Base-by-base conservation (phyloP, 2,113 vertebrate genomes). In the Alaudala cheleensis region DNA sequence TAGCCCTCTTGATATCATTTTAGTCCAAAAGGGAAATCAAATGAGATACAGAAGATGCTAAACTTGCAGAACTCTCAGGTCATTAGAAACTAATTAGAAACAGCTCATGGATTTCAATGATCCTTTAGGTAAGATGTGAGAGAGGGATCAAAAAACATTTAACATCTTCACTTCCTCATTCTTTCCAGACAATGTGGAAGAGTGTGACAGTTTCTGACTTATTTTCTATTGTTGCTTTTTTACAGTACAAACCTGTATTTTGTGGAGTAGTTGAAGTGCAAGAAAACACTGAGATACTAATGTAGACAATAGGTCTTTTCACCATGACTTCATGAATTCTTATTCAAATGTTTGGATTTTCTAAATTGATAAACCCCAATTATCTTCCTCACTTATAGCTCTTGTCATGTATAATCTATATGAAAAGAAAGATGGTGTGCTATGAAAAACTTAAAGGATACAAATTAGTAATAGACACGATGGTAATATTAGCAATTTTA, bases 61-160 rank as follows among this genome's bases (percentile, higher is more conserved):
- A 95, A 97, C 94, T 95, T 93, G 93, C 95, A 97, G 90, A 96
- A 90, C 95, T 97, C 97, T 85, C 81, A 90, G 93, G 95, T 97
- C 96, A 97, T 98, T 98, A 98, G 95, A 88, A 96, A 93, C 94
- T 98, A 98, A 98, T 98, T 98, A 97, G 95, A 97, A 97, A 94
- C 92, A 97, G 97, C 95, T 97, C 96, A 84, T 94, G 93, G 96
- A 97, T 95, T 66, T 47, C 94, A 96, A 50, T 77, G 95, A 95
- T 95, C 93, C 94, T 96, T 95, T 93, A 94, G 84, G 92, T 97
- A 96, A 96, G 53, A 95, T 77, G n/a, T 44, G 71, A 88, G 58
- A 77, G 60, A 39, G 39, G 79, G 54, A 93, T 96, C 78, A 54
- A 81, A 88, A 39, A 53, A 60, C 8, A 17, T 81, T 97, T 97